Conservation (phyloP, 30 jellyfish, hydroid and myxozoan species). For the Phacellophora camtschatica region DNA sequence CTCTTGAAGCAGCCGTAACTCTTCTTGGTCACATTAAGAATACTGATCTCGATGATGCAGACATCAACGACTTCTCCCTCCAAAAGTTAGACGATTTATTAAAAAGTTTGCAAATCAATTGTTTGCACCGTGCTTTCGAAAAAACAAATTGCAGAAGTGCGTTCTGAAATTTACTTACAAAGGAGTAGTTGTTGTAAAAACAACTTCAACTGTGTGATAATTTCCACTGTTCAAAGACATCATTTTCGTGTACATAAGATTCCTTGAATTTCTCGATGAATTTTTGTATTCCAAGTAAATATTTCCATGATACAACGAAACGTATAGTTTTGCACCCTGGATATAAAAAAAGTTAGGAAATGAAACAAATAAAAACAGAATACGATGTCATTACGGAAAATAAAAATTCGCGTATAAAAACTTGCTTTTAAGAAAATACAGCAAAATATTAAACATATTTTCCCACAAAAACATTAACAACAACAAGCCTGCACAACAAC, state of each 20-base stretch:
- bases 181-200: slow-evolving; percentile 32
- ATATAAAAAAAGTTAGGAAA: background rate
- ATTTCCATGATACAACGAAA: slow-evolving; percentile 77
- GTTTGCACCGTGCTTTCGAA: background rate
- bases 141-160: background rate
- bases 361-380: no score
- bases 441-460: no score
- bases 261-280: slow-evolving; percentile 43
- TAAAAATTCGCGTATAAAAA: no score
- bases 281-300: slow-evolving; percentile 55
- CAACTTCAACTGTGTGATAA: slow-evolving; percentile 27
- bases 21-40: background rate
- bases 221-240: slow-evolving; percentile 64
- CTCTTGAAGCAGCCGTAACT: background rate
- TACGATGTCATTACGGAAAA: no score
- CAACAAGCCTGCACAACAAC: no score
- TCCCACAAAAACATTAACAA: no score
- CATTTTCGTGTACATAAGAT: slow-evolving; percentile 8
- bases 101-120: background rate
- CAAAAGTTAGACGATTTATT: background rate
- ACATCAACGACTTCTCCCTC: background rate
- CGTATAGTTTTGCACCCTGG: slow-evolving; percentile 68
- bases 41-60: background rate
- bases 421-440: no score
- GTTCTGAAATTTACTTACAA: slow-evolving; percentile 34